Conservation (phyloP, 2,888 invertebrate genomes). For the Metopia argyrocephala region DNA sequence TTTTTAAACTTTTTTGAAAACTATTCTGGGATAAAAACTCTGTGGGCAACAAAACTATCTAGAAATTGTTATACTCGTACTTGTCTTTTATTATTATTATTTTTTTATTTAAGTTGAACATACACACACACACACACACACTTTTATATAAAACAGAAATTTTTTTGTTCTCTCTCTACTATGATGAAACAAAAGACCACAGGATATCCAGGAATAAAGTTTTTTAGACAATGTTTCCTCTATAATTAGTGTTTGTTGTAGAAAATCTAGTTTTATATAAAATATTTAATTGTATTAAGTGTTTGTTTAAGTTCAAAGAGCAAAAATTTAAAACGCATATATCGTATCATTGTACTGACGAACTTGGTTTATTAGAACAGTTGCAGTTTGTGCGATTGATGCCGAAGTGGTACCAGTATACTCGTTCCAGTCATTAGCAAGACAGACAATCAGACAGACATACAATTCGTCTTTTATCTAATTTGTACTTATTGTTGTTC, state of each 20-base stretch:
- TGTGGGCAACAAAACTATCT: slow-evolving; percentile 6
- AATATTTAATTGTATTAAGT: slow-evolving; percentile 27
- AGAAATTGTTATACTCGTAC: slow-evolving; percentile 1
- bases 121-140: neutral
- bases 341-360: neutral
- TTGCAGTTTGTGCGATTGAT: too few species aligned
- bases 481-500: slow-evolving; percentile 23
- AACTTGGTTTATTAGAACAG: neutral
- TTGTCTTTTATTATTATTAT: neutral
- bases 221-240: slow-evolving; percentile 56
- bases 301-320: slow-evolving; percentile 12
- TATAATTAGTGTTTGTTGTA: slow-evolving; percentile 53
- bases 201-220: slow-evolving; percentile 57
- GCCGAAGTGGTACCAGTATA: too few species aligned
- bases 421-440: too few species aligned
- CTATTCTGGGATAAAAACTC: slow-evolving; percentile 23
- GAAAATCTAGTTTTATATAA: slow-evolving; percentile 31
- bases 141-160: slow-evolving; percentile 23
- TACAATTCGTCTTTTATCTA: slow-evolving; percentile 64
- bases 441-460: slow-evolving; percentile 62
- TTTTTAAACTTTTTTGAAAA: slow-evolving; percentile 4
- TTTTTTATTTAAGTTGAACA: neutral
- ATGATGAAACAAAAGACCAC: slow-evolving; percentile 53
- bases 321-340: neutral
- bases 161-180: slow-evolving; percentile 27